Evolutionary conservation across 2,113 vertebrate genomes (phyloP), one percentile per base, ranked within the genome.

Genomic region (Pelecanoides urinatrix): DNA sequence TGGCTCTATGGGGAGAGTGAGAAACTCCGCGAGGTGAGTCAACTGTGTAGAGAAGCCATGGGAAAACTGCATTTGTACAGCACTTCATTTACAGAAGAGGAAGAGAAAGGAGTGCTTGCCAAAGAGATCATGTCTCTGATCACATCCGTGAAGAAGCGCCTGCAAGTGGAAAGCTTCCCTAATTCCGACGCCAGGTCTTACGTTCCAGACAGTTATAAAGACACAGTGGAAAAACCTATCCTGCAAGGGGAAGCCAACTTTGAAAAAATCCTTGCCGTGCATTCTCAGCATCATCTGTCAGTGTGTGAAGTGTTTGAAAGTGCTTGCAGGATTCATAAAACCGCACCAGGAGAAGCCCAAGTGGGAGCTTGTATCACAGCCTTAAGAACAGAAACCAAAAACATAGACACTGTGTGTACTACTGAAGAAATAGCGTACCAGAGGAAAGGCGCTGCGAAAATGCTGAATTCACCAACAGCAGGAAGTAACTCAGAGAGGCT

Each of bases 281-380:
- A 99, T 78, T 98, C 98, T n/a, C 99, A 99, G 93, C 98, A 99
- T 93, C 99, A 99, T 30, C 85, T 90, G 27, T 98, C 99, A 1
- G 95, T 99, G 61, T 99, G 98, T 38, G 96, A 98, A 81, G 97
- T 98, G 14, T 97, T 97, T 53, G 42, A 97, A 90, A 95, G 73
- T 29, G 70, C 88, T 30, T 98, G 98, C 74, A 95, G 90, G 56
- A 62, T 79, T 55, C 78, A n/a, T 16, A 87, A 78, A 68, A 81
- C 70, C 3, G 11, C n/a, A 1, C 67, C 30, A 3, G 81, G 89
- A 76, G 95, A 78, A 36, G 32, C 32, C 11, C 81, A 90, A 52
- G n/a, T n/a, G 6, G 97, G 96, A 53, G 52, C 95, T 36, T 99
- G 99, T 73, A 96, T 99, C 83, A 99, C 99, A 4, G 90, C 98